Conservation (phyloP, 2,888 invertebrate species). For the Catonia carolina region DNA sequence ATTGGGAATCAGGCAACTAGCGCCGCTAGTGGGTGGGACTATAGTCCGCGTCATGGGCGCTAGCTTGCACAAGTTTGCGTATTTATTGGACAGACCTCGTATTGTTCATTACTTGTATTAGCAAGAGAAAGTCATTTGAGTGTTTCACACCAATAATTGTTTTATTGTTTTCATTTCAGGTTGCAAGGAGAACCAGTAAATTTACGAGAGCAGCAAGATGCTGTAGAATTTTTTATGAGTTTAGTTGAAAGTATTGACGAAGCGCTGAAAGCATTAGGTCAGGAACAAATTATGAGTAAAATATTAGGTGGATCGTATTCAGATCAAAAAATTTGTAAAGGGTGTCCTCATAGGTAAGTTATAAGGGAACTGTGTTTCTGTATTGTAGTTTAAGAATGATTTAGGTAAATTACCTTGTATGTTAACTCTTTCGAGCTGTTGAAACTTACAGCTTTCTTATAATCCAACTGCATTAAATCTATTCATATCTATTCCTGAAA, state of each 20-base stretch:
- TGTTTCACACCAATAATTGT: too few species aligned
- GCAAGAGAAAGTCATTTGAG: too few species aligned
- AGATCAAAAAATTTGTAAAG: constrained; percentile 98
- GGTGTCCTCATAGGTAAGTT: constrained; percentile 84
- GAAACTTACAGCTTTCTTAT: too few species aligned
- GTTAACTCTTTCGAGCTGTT: too few species aligned
- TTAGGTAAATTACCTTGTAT: neutral
- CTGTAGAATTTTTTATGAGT: constrained; percentile 97
- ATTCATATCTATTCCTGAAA: too few species aligned
- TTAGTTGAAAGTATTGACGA: constrained; percentile 94
- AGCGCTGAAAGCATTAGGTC: constrained; percentile 84
- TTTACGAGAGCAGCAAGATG: constrained; percentile 95
- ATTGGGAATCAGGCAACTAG: too few species aligned
- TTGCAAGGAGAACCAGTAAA: constrained; percentile 95
- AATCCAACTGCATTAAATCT: too few species aligned
- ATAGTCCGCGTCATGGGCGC: too few species aligned
- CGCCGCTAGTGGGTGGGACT: too few species aligned
- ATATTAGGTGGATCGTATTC: constrained; percentile 95
- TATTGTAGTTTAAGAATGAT: neutral
- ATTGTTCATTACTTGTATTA: too few species aligned
- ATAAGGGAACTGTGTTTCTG: neutral
- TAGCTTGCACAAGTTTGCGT: too few species aligned
- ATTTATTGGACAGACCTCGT: too few species aligned
- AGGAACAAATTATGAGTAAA: constrained; percentile 87
- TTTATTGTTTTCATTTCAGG: constrained; percentile 45